phyloP scores from a whole-genome alignment of 2,888 invertebrate species.

The Conomelus anceps region DNA sequence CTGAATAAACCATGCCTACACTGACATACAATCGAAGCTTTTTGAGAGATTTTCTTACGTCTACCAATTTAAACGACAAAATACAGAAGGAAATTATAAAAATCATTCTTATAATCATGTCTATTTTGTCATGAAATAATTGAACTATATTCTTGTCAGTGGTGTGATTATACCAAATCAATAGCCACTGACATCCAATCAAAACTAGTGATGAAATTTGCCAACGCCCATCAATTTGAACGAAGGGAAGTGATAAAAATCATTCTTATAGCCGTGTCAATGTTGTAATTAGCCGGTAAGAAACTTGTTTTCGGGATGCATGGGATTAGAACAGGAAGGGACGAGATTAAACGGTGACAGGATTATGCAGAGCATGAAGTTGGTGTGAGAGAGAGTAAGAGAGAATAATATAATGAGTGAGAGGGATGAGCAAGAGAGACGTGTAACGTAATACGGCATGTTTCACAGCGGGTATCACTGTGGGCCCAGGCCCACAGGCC shows the following conservation, averaged over 20 bases:
- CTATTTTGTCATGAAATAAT: too few relatives aligned
- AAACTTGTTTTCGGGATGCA: background rate
- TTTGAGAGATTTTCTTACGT: too few relatives aligned
- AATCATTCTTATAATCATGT: background rate
- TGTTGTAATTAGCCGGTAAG: background rate
- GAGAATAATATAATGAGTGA: too few relatives aligned
- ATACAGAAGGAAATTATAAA: background rate
- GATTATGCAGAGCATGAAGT: background rate
- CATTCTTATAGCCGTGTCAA: background rate
- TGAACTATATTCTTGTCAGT: too few relatives aligned
- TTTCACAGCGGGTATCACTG: background rate
- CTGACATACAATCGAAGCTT: too few relatives aligned
- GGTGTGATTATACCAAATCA: too few relatives aligned
- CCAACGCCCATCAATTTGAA: too few relatives aligned
- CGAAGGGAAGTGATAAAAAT: background rate
- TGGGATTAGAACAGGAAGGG: background rate
- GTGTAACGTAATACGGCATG: background rate
- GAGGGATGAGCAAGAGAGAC: too few relatives aligned
- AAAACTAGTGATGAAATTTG: too few relatives aligned
- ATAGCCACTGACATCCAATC: too few relatives aligned
- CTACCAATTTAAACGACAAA: background rate
- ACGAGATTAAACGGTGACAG: background rate
- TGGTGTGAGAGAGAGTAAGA: too few relatives aligned
- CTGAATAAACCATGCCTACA: too few relatives aligned
- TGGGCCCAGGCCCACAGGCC: background rate